These are phyloP conservation scores for Drosophila tsacasi DNA, from an alignment of 1,140 invertebrate species.

Conservation along the genomic window DNA sequence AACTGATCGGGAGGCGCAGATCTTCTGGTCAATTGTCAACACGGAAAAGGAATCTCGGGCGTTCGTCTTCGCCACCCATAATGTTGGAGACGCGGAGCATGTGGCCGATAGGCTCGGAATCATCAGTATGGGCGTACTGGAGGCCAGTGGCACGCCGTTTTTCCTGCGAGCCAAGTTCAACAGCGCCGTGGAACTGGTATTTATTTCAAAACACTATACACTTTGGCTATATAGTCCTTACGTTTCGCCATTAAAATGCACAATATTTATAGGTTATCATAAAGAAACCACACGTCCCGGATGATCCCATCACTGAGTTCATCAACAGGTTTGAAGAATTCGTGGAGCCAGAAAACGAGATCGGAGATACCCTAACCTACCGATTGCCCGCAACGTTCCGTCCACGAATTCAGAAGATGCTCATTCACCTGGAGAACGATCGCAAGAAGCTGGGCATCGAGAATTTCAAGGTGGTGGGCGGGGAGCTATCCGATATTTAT, in stretches of 20 bases:
- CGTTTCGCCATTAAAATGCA: too few relatives aligned
- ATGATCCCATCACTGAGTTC: slow-evolving; percentile 66
- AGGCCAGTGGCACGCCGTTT: slow-evolving; percentile 89
- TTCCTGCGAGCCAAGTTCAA: slow-evolving; percentile 96
- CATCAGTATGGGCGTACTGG: slow-evolving; percentile 61
- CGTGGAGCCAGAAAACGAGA: slow-evolving; percentile 68
- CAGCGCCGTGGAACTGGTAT: slow-evolving; percentile 93
- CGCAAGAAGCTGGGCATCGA: slow-evolving; percentile 66
- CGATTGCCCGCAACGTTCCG: slow-evolving; percentile 33
- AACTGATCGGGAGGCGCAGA: slow-evolving; percentile 78
- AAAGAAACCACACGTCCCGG: slow-evolving; percentile 65
- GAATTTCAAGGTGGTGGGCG: slow-evolving; percentile 62
- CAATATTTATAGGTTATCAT: slow-evolving; percentile 46
- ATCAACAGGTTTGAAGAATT: slow-evolving; percentile 46
- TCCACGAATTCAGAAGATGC: slow-evolving; percentile 51
- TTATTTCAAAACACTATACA: neutral
- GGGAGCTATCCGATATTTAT: slow-evolving; percentile 69
- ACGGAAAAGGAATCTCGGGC: slow-evolving; percentile 57
- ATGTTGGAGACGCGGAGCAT: slow-evolving; percentile 64
- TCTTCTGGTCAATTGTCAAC: slow-evolving; percentile 89
- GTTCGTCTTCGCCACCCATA: slow-evolving; percentile 64
- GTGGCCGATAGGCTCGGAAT: slow-evolving; percentile 73
- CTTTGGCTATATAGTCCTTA: neutral
- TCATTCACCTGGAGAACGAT: slow-evolving; percentile 74
- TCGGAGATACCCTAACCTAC: slow-evolving; percentile 70